phyloP scores from a whole-genome alignment of 2,113 vertebrate species.

The Dicerorhinus sumatrensis region DNA sequence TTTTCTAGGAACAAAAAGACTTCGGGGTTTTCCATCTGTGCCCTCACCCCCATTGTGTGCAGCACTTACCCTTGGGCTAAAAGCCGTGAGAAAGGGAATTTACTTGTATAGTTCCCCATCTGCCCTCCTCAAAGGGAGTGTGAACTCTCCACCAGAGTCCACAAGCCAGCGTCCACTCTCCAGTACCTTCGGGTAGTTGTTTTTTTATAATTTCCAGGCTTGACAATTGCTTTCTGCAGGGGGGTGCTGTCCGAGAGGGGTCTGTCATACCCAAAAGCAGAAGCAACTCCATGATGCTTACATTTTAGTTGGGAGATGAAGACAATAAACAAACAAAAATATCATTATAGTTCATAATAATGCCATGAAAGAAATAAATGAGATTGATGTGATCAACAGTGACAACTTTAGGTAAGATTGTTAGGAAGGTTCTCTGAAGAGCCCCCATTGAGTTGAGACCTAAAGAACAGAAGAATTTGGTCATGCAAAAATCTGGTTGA shows the following conservation, averaged over 20 bases:
- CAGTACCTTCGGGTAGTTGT: not conserved
- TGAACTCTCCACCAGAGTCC: not conserved
- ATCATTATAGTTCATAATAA: fast-evolving
- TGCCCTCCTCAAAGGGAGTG: too few species aligned
- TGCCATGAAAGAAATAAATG: fast-evolving
- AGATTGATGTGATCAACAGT: too few species aligned
- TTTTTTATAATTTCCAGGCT: not conserved
- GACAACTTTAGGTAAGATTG: not conserved
- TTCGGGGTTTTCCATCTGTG: fast-evolving
- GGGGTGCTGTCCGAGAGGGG: fast-evolving
- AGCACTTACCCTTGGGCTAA: not conserved
- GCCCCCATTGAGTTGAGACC: not conserved
- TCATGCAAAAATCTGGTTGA: not conserved
- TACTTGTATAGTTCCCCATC: fast-evolving
- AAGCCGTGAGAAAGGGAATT: not conserved
- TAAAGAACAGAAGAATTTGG: not conserved
- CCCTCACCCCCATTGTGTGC: fast-evolving
- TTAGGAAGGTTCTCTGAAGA: not conserved
- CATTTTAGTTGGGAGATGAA: not conserved
- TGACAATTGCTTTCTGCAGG: not conserved
- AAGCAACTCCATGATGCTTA: not conserved
- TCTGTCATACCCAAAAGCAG: not conserved
- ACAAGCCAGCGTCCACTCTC: fast-evolving
- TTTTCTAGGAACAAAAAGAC: not conserved
- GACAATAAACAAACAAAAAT: not conserved